Base-by-base conservation (phyloP, 2,797 vertebrate species). In the Taeniopygia guttata region DNA sequence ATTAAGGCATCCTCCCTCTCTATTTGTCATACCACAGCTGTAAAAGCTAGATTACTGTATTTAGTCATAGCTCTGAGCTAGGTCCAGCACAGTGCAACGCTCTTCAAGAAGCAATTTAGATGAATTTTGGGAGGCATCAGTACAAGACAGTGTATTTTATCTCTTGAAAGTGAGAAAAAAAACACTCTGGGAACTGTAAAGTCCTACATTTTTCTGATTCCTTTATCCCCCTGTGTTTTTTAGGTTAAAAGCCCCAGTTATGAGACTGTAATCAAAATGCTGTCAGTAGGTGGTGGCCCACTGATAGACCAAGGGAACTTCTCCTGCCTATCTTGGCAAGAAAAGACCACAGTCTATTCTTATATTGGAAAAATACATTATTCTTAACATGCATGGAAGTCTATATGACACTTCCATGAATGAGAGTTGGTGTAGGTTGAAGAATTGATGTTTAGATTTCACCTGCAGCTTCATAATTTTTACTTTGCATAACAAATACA, bases 1-100 rank as follows among this genome's bases (percentile, higher is more conserved):
- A 97, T 94, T 96, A 70, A 96, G 43, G 73, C 40, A 95, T 93
- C 66, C 81, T 78, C 87, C 88, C 38, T 63, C 30, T 60, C 52
- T 93, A 27, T 63, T 63, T 95, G 51, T 84, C 46, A 73, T 40
- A 30, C 14, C 40, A 14, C 70, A 82, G 60, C 81, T 94, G 80
- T 81, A 93, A 90, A 93, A 91, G 45, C 38, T 55, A 88, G 83
- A 95, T 92, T 92, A 77, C 78, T 84, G 62, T 36, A 48, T 68
- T 83, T 80, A 87, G 77, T 76, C 63, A 66, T 84, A 92, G 70
- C 89, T 85, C 29, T 67, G 55, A 92, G 84, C 70, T 70, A 82
- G n/a, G 90, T 69, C 54, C 49, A 88, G 22, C 27, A n/a, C 43
- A 75, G 73, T 46, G 43, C 58, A 78, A 11, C 0, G 2, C 58